These are phyloP conservation scores for Dicrurus megarhynchus DNA, from an alignment of 2,113 vertebrate genomes.

Conservation along the genomic window DNA sequence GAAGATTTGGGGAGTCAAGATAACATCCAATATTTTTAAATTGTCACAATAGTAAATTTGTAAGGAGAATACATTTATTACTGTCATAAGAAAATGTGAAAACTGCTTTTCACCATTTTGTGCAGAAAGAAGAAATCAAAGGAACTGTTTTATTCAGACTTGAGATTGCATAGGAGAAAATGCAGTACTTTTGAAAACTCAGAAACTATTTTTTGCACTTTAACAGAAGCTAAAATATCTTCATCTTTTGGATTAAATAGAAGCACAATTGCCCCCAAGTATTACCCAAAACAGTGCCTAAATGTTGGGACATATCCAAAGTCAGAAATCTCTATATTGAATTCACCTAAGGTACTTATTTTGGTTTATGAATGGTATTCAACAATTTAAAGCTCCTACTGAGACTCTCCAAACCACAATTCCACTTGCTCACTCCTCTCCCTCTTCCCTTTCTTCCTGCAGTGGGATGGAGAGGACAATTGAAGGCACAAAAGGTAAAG, in stretches of 20 bases:
- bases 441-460: neutral
- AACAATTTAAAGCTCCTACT: neutral
- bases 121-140: neutral
- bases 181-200: neutral
- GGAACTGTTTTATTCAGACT: neutral
- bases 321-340: neutral
- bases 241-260: neutral
- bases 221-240: neutral
- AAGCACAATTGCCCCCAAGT: accelerated
- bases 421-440: neutral
- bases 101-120: neutral
- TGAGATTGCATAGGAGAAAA: neutral
- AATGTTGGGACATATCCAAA: neutral
- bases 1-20: neutral
- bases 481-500: neutral
- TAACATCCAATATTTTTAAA: neutral
- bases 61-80: neutral
- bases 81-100: neutral
- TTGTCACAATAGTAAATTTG: neutral
- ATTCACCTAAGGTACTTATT: neutral
- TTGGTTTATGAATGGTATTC: neutral
- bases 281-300: neutral
- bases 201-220: neutral
- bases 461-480: neutral
- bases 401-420: neutral